Evolutionary conservation across 2,113 vertebrate genomes (phyloP), one percentile per base, ranked within the genome.

Genomic region (Emberiza fucata): DNA sequence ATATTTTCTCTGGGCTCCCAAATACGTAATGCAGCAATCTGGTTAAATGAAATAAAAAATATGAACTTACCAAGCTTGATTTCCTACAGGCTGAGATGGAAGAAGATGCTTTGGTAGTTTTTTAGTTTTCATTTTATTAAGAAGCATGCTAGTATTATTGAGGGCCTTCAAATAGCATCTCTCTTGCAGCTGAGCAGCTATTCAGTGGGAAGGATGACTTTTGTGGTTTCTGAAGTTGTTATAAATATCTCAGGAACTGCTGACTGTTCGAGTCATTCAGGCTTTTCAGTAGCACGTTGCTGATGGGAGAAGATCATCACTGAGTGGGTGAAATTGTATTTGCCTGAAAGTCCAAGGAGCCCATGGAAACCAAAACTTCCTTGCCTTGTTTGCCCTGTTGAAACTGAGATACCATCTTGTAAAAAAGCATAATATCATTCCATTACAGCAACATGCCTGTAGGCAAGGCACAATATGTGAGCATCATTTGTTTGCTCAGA

Each of bases 381-480:
- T 88, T 94, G 72, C 65, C 60, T 53, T 79, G 76, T 89, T 85
- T 94, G 82, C 83, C 71, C 96, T 95, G 14, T 61, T 94, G 87
- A 94, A 95, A 31, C 56, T 25, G 87, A 97, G 92, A 93, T 78
- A 65, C 40, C 87, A 81, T 91, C 91, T 96, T 96, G 89, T 92
- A 72, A 87, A 84, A 82, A 92, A 45, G 42, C 89, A 93, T 59
- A 90, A 92, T 94, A 90, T 63, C 81, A 72, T 86, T 65, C 59
- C 79, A 73, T 77, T 87, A 65, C 53, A 93, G 66, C 91, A 97
- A 93, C 93, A 96, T 96, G 92, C 93, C 93, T 94, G 83, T 97
- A 96, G 96, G 92, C 95, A 93, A 97, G 82, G 79, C 90, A 93
- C 91, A 97, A 81, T 89, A 68, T 96, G 90, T 96, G 96, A 96